A percentile compares a stretch with the other conserved stretches of the same genome.
phyloP scores from a whole-genome alignment of 1,140 invertebrate species.

The Drosophila oshimai region DNA sequence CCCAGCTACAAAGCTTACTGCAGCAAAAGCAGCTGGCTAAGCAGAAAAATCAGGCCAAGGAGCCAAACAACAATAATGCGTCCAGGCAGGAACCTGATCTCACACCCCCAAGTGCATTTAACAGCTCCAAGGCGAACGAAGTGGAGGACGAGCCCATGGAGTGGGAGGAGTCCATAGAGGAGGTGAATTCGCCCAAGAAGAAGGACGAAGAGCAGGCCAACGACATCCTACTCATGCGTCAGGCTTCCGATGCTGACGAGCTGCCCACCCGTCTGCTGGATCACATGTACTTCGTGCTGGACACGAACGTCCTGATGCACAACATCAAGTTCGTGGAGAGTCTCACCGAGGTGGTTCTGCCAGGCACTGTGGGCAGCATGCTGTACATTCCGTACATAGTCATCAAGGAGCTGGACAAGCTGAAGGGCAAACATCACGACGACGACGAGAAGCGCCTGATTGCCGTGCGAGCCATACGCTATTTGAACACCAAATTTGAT shows the following conservation, averaged over 20 bases:
- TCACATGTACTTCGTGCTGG: constrained; percentile 41
- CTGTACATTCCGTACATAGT: constrained; percentile 49
- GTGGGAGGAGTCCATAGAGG: constrained; percentile 20
- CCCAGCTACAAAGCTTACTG: constrained; percentile 3
- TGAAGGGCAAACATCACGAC: too few relatives aligned
- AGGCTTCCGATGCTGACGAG: constrained; percentile 1
- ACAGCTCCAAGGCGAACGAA: not conserved
- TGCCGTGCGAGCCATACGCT: constrained; percentile 76
- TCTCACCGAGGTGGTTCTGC: constrained; percentile 3
- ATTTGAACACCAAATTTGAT: constrained; percentile 67
- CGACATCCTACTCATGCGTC: constrained; percentile 10
- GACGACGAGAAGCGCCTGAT: not conserved
- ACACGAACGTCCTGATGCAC: constrained; percentile 49
- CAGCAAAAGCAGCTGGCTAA: constrained; percentile 21
- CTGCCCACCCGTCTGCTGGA: constrained; percentile 20
- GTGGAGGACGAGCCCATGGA: constrained; percentile 30
- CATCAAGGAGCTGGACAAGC: constrained; percentile 66
- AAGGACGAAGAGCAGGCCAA: not conserved
- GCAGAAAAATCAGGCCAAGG: not conserved
- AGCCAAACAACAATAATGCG: constrained; percentile 9
- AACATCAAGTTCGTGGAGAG: constrained; percentile 4
- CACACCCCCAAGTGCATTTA: constrained; percentile 5
- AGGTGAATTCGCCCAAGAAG: not conserved
- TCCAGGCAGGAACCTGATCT: not conserved
- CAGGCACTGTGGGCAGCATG: constrained; percentile 24